phyloP scores from a whole-genome alignment of 2,888 invertebrate genomes.

The Glyphotaelius pellucidus region DNA sequence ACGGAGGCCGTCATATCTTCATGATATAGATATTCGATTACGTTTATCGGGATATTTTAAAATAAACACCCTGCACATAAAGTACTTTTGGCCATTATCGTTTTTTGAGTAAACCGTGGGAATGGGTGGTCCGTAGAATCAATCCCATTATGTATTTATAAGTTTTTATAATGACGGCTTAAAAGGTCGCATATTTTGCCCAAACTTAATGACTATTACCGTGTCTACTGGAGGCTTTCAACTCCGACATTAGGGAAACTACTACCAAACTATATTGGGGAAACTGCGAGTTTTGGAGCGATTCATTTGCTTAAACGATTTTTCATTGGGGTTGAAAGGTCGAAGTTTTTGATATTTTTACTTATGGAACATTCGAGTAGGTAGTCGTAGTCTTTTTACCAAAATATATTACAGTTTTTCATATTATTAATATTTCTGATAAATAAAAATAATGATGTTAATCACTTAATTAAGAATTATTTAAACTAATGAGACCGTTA shows the following conservation, averaged over 20 bases:
- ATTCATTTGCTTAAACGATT: conserved; percentile 28
- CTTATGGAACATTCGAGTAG: background rate
- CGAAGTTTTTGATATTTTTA: background rate
- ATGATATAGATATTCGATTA: too few species aligned
- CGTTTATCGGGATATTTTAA: background rate
- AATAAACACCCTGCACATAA: conserved; percentile 27
- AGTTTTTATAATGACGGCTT: conserved; percentile 36
- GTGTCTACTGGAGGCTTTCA: conserved; percentile 15
- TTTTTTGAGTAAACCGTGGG: conserved; percentile 38
- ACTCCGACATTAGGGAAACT: conserved; percentile 26
- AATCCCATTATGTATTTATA: conserved; percentile 34
- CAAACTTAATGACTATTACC: conserved; percentile 10
- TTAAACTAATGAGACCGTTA: too few species aligned
- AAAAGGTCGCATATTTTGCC: conserved; percentile 36
- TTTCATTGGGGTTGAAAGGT: background rate
- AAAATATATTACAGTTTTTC: too few species aligned
- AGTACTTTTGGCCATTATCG: conserved; percentile 29
- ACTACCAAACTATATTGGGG: background rate
- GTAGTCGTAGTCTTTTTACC: too few species aligned
- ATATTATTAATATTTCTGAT: too few species aligned
- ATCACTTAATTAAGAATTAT: too few species aligned
- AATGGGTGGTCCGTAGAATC: conserved; percentile 17
- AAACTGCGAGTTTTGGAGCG: background rate
- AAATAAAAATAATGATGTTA: too few species aligned
- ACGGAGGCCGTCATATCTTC: too few species aligned